These are phyloP conservation scores for Deilephila elpenor DNA, from an alignment of 2,888 invertebrate species.

Conservation along the genomic window DNA sequence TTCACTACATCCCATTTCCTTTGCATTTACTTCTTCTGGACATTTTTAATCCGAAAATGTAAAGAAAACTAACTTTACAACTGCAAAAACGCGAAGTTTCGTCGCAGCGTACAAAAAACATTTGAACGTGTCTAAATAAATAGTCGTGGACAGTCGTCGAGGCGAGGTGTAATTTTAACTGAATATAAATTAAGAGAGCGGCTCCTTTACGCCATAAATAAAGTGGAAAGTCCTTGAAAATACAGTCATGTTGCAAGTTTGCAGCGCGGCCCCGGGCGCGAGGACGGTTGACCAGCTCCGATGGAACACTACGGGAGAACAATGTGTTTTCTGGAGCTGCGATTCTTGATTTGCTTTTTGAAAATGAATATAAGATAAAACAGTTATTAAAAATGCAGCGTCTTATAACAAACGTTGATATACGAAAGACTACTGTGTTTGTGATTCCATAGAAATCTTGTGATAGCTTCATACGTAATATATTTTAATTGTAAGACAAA, in stretches of 20 bases:
- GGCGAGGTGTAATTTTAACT: slow-evolving; percentile 24
- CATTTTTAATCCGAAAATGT: neutral
- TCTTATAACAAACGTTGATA: no score
- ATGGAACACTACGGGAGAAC: neutral
- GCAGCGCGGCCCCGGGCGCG: neutral
- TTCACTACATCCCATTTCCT: no score
- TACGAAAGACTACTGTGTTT: no score
- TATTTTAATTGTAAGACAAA: no score
- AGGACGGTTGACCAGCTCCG: slow-evolving; percentile 29
- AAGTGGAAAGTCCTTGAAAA: slow-evolving; percentile 30
- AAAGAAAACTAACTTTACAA: neutral
- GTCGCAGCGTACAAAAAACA: neutral
- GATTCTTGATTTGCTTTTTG: neutral
- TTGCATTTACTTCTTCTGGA: no score
- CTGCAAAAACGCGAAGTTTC: neutral
- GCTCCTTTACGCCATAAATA: slow-evolving; percentile 30
- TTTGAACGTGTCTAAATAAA: slow-evolving; percentile 7
- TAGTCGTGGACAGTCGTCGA: neutral
- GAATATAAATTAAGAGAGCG: slow-evolving; percentile 26
- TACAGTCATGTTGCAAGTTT: slow-evolving; percentile 25
- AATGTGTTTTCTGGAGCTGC: neutral
- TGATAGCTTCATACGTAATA: no score
- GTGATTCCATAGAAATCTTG: no score
- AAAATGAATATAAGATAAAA: no score
- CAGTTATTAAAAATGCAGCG: no score